phyloP scores from a whole-genome alignment of 2,113 vertebrate genomes.

The Acrocephalus arundinaceus region DNA sequence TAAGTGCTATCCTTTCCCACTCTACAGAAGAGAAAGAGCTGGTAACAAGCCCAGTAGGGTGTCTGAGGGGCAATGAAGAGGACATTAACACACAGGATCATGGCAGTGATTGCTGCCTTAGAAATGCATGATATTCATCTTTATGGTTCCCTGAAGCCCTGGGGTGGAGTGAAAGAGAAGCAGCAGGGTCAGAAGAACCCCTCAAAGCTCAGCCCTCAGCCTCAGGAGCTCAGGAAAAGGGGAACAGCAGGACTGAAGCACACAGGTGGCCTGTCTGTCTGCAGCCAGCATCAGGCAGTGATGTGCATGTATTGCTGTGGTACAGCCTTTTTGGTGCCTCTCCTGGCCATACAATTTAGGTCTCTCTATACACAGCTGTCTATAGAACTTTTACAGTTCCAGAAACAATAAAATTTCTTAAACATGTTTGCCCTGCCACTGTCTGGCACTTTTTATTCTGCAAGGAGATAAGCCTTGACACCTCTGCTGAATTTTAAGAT shows the following conservation, averaged over 20 bases:
- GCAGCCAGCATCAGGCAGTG: background rate
- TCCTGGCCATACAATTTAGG: background rate
- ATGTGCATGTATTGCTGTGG: background rate
- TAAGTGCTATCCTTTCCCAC: background rate
- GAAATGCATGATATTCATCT: background rate
- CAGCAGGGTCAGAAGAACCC: background rate
- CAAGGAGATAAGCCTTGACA: constrained; percentile 22
- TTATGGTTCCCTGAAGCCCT: background rate
- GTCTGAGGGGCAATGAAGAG: background rate
- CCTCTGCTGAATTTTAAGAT: constrained; percentile 35
- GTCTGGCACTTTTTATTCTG: constrained; percentile 52
- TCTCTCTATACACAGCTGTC: background rate
- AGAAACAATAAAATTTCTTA: constrained; percentile 35
- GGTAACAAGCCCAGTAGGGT: background rate
- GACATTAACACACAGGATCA: background rate
- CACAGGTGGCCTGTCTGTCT: background rate
- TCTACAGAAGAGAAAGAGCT: background rate
- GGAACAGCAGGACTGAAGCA: background rate
- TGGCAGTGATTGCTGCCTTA: background rate
- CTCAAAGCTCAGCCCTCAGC: background rate
- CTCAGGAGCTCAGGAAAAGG: background rate
- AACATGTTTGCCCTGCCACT: constrained; percentile 13
- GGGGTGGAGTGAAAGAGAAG: background rate
- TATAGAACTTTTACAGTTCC: background rate
- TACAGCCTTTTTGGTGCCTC: background rate